These are phyloP conservation scores for Phoenicopterus ruber DNA, from an alignment of 2,113 vertebrate genomes.

Conservation along the genomic window DNA sequence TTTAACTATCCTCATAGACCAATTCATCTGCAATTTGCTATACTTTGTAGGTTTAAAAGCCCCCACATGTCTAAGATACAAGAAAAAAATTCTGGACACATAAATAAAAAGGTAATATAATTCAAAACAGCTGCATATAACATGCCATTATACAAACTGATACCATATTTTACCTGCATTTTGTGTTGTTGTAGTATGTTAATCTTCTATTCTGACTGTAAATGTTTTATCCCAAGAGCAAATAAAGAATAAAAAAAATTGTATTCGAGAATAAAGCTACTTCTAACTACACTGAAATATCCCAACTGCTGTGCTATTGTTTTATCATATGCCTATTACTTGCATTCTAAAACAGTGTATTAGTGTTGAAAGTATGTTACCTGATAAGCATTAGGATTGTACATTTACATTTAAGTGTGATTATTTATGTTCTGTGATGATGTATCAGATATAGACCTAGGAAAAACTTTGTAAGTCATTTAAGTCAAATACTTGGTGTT, in stretches of 20 bases:
- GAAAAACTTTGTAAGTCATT: neutral
- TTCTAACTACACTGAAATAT: neutral
- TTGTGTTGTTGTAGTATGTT: slow-evolving; percentile 53
- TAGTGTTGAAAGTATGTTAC: neutral
- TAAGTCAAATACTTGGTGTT: neutral
- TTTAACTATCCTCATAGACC: slow-evolving; percentile 54
- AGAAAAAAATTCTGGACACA: slow-evolving; percentile 71
- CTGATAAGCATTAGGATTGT: neutral
- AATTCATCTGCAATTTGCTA: slow-evolving; percentile 79
- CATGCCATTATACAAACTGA: slow-evolving; percentile 74
- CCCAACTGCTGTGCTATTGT: neutral
- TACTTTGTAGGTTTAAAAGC: slow-evolving; percentile 69
- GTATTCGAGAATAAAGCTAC: neutral
- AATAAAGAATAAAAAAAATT: slow-evolving; percentile 30
- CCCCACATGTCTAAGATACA: slow-evolving; percentile 70
- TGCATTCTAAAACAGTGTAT: neutral
- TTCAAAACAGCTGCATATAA: slow-evolving; percentile 74
- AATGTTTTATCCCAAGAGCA: slow-evolving; percentile 31
- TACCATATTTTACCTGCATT: slow-evolving; percentile 69
- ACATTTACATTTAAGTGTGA: neutral
- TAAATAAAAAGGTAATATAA: slow-evolving; percentile 76
- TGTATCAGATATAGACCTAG: neutral
- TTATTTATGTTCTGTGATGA: neutral
- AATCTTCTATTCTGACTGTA: slow-evolving; percentile 35
- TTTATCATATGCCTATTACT: neutral